Conservation (phyloP, 37 sponge, comb jelly and placozoan genomes). For the Spongia lamella region DNA sequence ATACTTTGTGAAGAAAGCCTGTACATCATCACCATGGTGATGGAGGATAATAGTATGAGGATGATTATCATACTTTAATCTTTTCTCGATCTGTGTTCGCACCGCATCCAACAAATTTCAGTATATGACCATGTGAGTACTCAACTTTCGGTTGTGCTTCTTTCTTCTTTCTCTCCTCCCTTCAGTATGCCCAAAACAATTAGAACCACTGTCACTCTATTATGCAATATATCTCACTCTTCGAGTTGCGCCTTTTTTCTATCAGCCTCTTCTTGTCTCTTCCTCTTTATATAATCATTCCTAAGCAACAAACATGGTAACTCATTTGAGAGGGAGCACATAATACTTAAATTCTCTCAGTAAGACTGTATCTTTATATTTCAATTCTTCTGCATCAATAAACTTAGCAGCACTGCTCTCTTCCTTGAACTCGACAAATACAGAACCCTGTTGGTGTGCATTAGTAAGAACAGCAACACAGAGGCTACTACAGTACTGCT, state of each 20-base stretch:
- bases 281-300: conserved; percentile 45
- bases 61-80: conserved; percentile 51
- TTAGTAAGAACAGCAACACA: not conserved
- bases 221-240: not conserved
- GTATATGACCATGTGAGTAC: conserved; percentile 41
- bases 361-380: conserved; percentile 48
- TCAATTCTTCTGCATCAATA: conserved; percentile 17
- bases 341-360: conserved; percentile 55
- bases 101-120: conserved; percentile 65
- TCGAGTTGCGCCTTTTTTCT: conserved; percentile 32
- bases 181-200: not conserved
- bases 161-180: not conserved
- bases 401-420: conserved; percentile 26
- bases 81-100: conserved; percentile 29
- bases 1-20: conserved; percentile 57
- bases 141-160: not conserved
- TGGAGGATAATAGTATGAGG: too few species aligned
- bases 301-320: conserved; percentile 1
- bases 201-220: not conserved
- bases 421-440: conserved; percentile 70
- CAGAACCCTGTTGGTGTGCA: conserved; percentile 61
- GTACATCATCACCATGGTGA: not conserved
- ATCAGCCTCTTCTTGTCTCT: conserved; percentile 26
- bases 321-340: not conserved
- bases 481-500: too few species aligned